Base-by-base conservation (phyloP, 1,140 invertebrate genomes). In the Tetramorium alpestre region DNA sequence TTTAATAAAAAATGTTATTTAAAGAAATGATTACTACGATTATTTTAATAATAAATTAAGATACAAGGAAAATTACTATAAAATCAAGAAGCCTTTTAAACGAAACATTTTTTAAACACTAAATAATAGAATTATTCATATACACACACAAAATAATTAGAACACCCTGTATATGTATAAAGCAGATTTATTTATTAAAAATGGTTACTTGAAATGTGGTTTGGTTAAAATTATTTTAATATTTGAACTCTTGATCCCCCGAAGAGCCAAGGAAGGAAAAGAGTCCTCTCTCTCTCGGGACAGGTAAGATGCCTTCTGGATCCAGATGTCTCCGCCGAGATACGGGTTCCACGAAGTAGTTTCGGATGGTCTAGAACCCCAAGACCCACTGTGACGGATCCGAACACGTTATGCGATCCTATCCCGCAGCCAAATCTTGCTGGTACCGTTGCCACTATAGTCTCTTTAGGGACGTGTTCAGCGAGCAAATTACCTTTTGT, bases 401-500 rank as follows among this genome's bases (percentile, higher is more conserved):
- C 49, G 51, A 56, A 28, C 47, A 54, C 76, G 81, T 90, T 90
- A 90, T 90, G 89, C 77, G 89, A 90, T 90, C 86, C 81, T 91
- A 91, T 91, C 90, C 90, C 75, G 51, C 64, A 54, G 85, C 51
- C 64, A 89, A 89, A 91, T 91, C 89, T 91, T 78, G 64, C 75
- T 72, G 64, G 87, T 89, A 90, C 90, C 90, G 90, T 91, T 91
- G 90, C 67, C 25, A 56, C 80, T 89, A 91, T 86, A 49, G 89
- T 87, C 78, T 91, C 85, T 90, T 88, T 91, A 89, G 80, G 69
- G 28, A 91, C 90, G 90, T 91, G 90, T 91, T 65, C 87, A 49
- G 87, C 62, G 85, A 85, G 77, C 90, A 91, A 91, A 91, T 91
- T 91, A 91, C 87, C 90, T 91, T 91, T 91, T 91, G 90, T 91